Evolutionary conservation across 2,888 invertebrate species (phyloP).

Genomic region (Graphium colonna): DNA sequence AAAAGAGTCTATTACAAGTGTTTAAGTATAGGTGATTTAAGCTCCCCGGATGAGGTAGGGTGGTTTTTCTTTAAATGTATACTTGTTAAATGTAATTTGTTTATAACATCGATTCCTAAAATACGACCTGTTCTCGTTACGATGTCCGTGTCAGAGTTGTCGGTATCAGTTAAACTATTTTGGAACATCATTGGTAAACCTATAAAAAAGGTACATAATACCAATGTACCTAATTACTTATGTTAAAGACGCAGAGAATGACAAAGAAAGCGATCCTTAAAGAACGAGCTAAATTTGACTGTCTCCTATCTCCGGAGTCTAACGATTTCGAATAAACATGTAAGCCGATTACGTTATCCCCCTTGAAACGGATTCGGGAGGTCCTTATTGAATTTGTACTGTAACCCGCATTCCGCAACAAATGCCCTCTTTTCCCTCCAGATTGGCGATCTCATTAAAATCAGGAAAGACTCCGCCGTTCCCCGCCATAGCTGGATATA

Average conservation of each 20-base stretch:
- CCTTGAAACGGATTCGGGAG: conserved; percentile 21
- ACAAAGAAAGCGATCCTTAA: neutral
- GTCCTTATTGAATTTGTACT: conserved; percentile 23
- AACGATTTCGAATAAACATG: conserved; percentile 15
- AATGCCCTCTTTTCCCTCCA: conserved; percentile 15
- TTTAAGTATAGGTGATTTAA: conserved; percentile 16
- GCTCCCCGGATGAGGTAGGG: too few relatives aligned
- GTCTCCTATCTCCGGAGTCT: neutral
- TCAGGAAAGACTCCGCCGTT: conserved; percentile 57
- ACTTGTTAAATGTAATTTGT: too few relatives aligned
- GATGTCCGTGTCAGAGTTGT: too few relatives aligned
- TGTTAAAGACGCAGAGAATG: neutral
- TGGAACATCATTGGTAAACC: too few relatives aligned
- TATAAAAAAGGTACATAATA: too few relatives aligned
- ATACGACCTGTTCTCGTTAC: too few relatives aligned
- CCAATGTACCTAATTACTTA: too few relatives aligned
- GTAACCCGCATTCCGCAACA: conserved; percentile 14
- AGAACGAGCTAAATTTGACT: neutral
- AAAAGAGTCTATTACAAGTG: conserved; percentile 8
- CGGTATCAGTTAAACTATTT: too few relatives aligned
- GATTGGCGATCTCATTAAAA: conserved; percentile 71
- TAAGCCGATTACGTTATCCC: conserved; percentile 22
- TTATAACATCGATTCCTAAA: too few relatives aligned
- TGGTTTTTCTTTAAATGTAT: too few relatives aligned
- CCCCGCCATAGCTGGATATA: conserved; percentile 36